Conservation (phyloP, 2,888 invertebrate genomes). For the Orchestes rusci region DNA sequence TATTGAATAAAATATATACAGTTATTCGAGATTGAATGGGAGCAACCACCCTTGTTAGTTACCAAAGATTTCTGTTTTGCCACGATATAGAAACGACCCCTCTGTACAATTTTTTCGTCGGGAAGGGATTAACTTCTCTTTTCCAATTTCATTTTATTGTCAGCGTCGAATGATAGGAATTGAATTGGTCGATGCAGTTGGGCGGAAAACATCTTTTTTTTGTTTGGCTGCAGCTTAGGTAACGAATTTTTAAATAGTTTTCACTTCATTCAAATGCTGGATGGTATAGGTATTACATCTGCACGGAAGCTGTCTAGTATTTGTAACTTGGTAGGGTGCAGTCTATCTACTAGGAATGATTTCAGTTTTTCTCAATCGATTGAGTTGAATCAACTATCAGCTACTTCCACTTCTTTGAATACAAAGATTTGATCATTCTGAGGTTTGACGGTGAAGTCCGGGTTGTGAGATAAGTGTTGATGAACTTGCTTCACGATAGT, state of each 20-base stretch:
- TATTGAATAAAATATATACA: slow-evolving; percentile 44
- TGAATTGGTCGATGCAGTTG: slow-evolving; percentile 23
- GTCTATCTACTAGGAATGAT: too few species aligned
- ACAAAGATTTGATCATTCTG: too few species aligned
- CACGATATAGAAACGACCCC: slow-evolving; percentile 13
- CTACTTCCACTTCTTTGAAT: too few species aligned
- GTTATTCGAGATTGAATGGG: slow-evolving; percentile 39
- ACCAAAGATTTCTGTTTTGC: slow-evolving; percentile 19
- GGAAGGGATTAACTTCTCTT: slow-evolving; percentile 25
- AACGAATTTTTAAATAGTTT: neutral
- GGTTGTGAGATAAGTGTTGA: too few species aligned
- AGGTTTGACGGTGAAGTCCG: too few species aligned
- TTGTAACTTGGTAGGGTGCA: too few species aligned
- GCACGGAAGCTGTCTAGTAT: too few species aligned
- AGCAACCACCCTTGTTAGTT: slow-evolving; percentile 26
- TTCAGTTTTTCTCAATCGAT: too few species aligned
- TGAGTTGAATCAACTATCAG: too few species aligned
- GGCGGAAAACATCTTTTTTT: slow-evolving; percentile 15
- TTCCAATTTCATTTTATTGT: slow-evolving; percentile 21
- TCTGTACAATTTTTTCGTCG: slow-evolving; percentile 18
- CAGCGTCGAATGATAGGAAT: slow-evolving; percentile 19
- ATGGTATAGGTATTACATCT: too few species aligned
- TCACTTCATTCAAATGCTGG: too few species aligned
- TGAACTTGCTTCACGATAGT: too few species aligned
- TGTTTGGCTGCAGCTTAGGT: neutral